phyloP scores from a whole-genome alignment of 2,888 invertebrate species.

The Steinernema carpocapsae region DNA sequence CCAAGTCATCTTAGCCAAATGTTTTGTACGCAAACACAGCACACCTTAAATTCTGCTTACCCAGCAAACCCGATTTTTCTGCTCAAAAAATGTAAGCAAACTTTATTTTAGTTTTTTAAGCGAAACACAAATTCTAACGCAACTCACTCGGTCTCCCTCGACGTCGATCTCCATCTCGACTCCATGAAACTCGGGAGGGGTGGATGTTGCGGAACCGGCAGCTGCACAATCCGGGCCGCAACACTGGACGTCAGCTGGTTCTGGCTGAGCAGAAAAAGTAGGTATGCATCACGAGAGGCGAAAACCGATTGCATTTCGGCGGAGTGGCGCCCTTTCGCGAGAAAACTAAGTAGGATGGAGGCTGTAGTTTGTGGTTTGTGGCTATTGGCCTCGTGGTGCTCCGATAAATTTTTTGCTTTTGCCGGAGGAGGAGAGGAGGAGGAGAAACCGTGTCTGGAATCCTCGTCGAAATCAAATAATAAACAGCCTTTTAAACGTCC shows the following conservation, averaged over 20 bases:
- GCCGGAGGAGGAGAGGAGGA: no score
- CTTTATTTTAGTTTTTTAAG: no score
- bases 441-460: no score
- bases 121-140: no score
- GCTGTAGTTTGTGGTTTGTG: constrained; percentile 4
- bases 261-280: neutral
- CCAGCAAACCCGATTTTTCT: no score
- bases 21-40: no score
- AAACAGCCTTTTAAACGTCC: no score
- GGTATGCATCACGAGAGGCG: constrained; percentile 5
- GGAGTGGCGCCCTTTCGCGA: constrained; percentile 22
- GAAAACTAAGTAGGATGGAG: constrained; percentile 1
- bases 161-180: constrained; percentile 24
- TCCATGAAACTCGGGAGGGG: neutral
- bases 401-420: neutral
- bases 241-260: neutral
- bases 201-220: neutral
- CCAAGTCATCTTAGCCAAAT: no score
- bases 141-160: neutral
- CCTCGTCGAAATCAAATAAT: no score
- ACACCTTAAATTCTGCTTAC: no score
- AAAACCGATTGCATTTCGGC: neutral
- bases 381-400: neutral
- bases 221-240: neutral
- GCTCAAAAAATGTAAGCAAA: no score